Conservation (phyloP, 2,888 invertebrate species). For the Cosmia pyralina region DNA sequence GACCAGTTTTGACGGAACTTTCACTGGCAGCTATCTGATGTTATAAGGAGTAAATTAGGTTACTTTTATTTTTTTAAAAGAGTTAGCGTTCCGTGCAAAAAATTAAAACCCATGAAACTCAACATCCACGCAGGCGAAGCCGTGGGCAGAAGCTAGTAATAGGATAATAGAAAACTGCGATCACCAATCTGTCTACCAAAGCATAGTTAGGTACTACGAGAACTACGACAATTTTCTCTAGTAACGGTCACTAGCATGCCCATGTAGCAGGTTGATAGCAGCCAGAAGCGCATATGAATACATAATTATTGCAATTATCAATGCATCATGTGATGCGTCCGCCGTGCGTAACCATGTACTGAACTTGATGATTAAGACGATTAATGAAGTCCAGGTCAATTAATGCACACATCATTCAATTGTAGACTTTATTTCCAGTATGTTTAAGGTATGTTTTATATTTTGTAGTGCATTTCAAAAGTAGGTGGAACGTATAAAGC, state of each 20-base stretch:
- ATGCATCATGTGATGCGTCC: conserved; percentile 3
- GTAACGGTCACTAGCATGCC: not conserved
- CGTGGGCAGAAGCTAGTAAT: too few species aligned
- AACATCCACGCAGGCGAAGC: too few species aligned
- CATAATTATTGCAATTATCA: conserved; percentile 7
- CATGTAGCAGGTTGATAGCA: not conserved
- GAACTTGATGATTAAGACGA: conserved; percentile 22
- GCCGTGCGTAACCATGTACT: not conserved
- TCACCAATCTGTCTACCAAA: not conserved
- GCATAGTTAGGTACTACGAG: not conserved
- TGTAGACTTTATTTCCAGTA: not conserved
- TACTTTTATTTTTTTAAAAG: too few species aligned
- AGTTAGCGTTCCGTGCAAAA: too few species aligned
- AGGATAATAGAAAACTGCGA: not conserved
- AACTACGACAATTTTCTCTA: conserved; percentile 13
- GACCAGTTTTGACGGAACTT: too few species aligned
- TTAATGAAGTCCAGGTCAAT: conserved; percentile 11
- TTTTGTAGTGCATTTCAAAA: not conserved
- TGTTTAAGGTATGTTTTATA: not conserved
- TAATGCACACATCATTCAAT: conserved; percentile 7
- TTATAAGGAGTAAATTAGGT: too few species aligned
- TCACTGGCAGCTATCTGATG: too few species aligned
- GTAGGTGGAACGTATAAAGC: conserved; percentile 22
- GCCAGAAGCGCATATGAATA: conserved; percentile 1
- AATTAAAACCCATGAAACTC: too few species aligned